phyloP scores from a whole-genome alignment of 2,888 invertebrate species.

The Hydrotaea diabolus region DNA sequence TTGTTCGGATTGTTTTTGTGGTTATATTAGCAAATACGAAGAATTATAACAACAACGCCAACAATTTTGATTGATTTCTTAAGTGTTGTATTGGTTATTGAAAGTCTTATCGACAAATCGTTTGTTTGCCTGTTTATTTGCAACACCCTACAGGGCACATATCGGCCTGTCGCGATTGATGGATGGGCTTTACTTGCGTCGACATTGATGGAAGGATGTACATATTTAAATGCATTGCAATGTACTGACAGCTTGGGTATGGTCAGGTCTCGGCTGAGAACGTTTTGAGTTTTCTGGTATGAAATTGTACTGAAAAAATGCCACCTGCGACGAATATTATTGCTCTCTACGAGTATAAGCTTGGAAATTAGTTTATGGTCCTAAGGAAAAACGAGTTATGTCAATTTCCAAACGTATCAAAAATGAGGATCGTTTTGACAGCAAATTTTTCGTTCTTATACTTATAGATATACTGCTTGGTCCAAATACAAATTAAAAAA shows the following conservation, averaged over 20 bases:
- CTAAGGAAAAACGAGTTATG: too few species aligned
- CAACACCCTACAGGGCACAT: constrained; percentile 22
- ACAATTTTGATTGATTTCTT: constrained; percentile 57
- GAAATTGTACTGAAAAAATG: too few species aligned
- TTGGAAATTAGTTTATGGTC: too few species aligned
- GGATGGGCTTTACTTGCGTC: background rate
- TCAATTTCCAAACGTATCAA: too few species aligned
- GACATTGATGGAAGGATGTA: background rate
- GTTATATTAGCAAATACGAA: constrained; percentile 26
- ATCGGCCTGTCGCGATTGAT: constrained; percentile 16
- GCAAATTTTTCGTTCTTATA: too few species aligned
- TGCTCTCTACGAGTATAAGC: too few species aligned
- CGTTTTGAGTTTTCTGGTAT: background rate
- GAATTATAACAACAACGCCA: constrained; percentile 20
- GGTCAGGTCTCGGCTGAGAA: background rate
- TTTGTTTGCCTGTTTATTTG: constrained; percentile 37
- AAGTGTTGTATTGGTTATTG: constrained; percentile 47
- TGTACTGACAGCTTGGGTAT: background rate
- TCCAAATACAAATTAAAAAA: too few species aligned
- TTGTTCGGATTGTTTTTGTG: constrained; percentile 32
- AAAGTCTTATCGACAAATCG: constrained; percentile 46
- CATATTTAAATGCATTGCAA: background rate
- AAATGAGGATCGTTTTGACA: too few species aligned
- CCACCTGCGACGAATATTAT: too few species aligned
- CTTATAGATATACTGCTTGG: too few species aligned